Base-by-base conservation (phyloP, 1,140 invertebrate species). In the Drosophila ercepeae region DNA sequence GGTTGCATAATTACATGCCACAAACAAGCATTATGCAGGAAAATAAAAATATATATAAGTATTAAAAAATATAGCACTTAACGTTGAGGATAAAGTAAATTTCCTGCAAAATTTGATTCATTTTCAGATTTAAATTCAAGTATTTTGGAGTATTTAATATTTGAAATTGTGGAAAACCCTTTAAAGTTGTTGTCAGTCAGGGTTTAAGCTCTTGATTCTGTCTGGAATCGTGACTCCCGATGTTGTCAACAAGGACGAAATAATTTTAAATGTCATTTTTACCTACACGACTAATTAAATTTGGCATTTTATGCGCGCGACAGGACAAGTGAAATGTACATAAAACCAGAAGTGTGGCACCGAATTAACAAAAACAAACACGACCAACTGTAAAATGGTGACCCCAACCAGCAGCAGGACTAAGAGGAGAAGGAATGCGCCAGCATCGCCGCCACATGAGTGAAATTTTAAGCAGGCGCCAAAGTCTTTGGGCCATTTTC, bases 271-370 rank as follows among this genome's bases (percentile, higher is more conserved):
- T 88, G 73, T 74, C 69, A 88, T 70, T 86, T 84, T 86, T 82
- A 88, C 77, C 77, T 81, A 71, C 60, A 88, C 77, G 70, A 82
- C 77, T 88, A 88, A 88, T 88, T 88, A 88, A 88, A 88, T 88
- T 82, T 82, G 41, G 57, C 70, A 81, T 86, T 86, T 86, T 88
- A 86, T 77, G 82, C 48, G 75, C 67, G 52, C 59, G 39, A 63
- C 39, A 73, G 71, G 59, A 54, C 69, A 75, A 71, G 73, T 57
- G 70, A 77, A 74, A 78, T 75, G 82, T 81, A 88, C 75, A 88
- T 81, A 88, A 81, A 86, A 74, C 75, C 59, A 49, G 73, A 64
- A 65, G 68, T 63, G 41, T 36, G 52, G 39, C 54, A n/a, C 23
- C 42, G 59, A 74, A 88, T 88, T 81, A 86, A 88, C 77, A 72